Percentiles rank a stretch among this genome's conserved stretches.
These are phyloP conservation scores for Caenorhabditis sulstoni DNA, from an alignment of 2,888 invertebrate species.

Conservation along the genomic window DNA sequence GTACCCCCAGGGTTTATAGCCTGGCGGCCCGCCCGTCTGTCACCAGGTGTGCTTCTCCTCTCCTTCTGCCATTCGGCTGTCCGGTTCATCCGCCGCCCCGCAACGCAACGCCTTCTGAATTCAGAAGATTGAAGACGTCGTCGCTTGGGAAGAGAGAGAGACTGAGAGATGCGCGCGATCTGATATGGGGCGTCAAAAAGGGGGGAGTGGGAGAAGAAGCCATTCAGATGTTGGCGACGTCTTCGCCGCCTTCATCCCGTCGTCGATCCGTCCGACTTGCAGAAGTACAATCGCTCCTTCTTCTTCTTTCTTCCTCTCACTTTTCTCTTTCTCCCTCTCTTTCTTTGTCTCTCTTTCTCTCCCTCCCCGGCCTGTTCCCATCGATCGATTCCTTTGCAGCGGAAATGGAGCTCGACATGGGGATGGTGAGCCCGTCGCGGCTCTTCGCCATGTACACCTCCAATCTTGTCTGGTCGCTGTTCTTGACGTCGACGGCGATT, in stretches of 20 bases:
- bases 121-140: no score
- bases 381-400: not conserved
- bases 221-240: no score
- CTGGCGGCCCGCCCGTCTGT: no score
- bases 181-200: constrained; percentile 56
- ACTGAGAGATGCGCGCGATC: constrained; percentile 34
- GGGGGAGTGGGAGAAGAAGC: constrained; percentile 47
- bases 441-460: constrained; percentile 75
- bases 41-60: no score
- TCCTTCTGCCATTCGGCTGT: constrained; percentile 5
- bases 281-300: no score
- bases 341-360: constrained; percentile 9
- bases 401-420: constrained; percentile 55
- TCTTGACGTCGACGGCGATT: constrained; percentile 77
- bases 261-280: constrained; percentile 22
- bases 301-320: no score
- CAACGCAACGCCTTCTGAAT: no score
- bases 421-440: constrained; percentile 58
- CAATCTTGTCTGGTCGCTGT: constrained; percentile 77
- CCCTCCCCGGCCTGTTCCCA: no score
- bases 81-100: constrained; percentile 21
- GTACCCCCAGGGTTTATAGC: no score
- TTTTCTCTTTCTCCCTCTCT: constrained; percentile 24
- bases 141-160: no score
- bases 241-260: constrained; percentile 8